Evolutionary conservation across 2,888 invertebrate species (phyloP), one percentile per base, ranked within the genome.

Genomic region (Cryptus viduatorius): DNA sequence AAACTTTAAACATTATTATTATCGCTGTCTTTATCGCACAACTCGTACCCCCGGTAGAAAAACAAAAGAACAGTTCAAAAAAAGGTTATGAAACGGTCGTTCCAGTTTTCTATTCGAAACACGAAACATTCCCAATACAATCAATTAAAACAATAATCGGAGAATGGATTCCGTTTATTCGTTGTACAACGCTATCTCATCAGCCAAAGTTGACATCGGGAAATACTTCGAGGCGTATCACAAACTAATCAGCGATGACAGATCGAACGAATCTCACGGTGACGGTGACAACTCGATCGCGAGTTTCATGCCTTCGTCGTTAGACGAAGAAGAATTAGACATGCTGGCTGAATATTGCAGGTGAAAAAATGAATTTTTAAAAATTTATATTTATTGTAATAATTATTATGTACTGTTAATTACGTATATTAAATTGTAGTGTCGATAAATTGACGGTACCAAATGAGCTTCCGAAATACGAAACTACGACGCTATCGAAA

Each of bases 321-420:
- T 95, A 5, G 93, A 89, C 72, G 93, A 94, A 78, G 91, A 93
- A 19, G 94, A 95, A 82, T 94, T 94, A 88, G 87, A 92, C 0
- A 92, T 94, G 79, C 87, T 95, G 3, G 88, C 91, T 1, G 91
- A 92, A 7, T 94, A 94, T 89, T 95, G 95, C 93, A 95, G 94
- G 95, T 95, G 90, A 86, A 50, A 68, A 19, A 29, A 12, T 19
- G 46, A 48, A 59, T 16, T 44, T 46, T n/a, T n/a, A n/a, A n/a
- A 69, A 37, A 7, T 37, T 12, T 48, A 14, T 48, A 4, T 14
- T n/a, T 4, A 12, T 48, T 12, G 4, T 48, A 48, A 48, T 48
- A n/a, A 48, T 12, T 3, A 24, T 24, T 24, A 24, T n/a, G 48
- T n/a, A n/a, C 7, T 37, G n/a, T 8, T 12, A 48, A 3, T 48